Conservation (phyloP, 2,113 vertebrate genomes). For the Montifringilla adamsi region DNA sequence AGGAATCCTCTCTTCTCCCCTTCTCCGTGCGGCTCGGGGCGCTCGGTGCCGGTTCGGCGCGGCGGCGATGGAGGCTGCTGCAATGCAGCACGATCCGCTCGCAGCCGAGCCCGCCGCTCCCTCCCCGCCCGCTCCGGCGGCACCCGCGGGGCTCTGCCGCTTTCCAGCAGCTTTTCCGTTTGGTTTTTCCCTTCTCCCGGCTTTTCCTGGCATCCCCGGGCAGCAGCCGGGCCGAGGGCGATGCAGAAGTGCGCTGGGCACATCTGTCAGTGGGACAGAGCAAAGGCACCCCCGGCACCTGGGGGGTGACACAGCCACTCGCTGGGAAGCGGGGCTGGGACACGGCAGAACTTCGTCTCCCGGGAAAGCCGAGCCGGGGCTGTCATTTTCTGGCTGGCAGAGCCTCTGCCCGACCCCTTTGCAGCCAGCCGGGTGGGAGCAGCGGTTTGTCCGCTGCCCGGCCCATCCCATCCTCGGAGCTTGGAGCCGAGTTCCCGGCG, state of each 20-base stretch:
- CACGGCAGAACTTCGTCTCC: rapidly evolving
- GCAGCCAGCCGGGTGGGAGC: rapidly evolving
- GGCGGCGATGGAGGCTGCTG: constrained; percentile 5
- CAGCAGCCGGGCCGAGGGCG: not conserved
- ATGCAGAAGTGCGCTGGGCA: not conserved
- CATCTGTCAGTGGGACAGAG: rapidly evolving
- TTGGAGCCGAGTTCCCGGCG: rapidly evolving
- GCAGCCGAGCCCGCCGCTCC: not conserved
- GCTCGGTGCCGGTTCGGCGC: not conserved
- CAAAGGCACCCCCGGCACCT: not conserved
- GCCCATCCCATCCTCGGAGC: rapidly evolving
- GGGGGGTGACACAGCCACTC: rapidly evolving
- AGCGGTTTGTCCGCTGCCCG: rapidly evolving
- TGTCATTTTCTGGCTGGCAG: rapidly evolving
- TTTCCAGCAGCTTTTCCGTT: not conserved
- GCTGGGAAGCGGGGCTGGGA: rapidly evolving
- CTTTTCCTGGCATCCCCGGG: not conserved
- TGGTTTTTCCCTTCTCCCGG: rapidly evolving
- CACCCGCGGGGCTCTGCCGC: rapidly evolving
- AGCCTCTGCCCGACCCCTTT: rapidly evolving
- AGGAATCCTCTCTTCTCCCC: not conserved
- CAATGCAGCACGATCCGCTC: constrained; percentile 34
- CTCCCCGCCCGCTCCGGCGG: not conserved
- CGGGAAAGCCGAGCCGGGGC: rapidly evolving
- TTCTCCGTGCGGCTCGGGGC: rapidly evolving